Percentiles rank a stretch among this genome's conserved stretches.
Evolutionary conservation across 2,113 vertebrate species (phyloP).

Genomic region (Cinclus mexicanus): DNA sequence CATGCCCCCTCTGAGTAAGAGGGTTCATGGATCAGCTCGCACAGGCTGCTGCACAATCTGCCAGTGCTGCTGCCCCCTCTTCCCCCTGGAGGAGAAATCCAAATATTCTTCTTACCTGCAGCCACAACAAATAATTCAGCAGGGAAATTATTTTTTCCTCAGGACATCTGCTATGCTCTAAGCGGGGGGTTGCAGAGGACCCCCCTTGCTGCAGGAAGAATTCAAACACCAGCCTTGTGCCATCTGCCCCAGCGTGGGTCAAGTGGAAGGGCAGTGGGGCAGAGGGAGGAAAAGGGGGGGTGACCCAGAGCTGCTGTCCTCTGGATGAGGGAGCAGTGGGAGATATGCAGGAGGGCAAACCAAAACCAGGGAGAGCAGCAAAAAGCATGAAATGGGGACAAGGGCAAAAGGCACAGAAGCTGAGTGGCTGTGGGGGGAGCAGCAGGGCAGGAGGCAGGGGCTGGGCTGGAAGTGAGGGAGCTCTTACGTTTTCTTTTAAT

Average conservation of each 20-base stretch:
- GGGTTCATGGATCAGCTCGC: background rate
- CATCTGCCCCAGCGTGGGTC: background rate
- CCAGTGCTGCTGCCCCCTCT: background rate
- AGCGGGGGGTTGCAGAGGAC: background rate
- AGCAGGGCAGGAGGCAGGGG: conserved; percentile 44
- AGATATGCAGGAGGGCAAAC: background rate
- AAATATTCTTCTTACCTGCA: background rate
- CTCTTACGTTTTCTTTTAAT: conserved; percentile 93
- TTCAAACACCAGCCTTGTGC: background rate
- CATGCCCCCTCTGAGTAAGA: accelerated
- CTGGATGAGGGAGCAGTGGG: background rate
- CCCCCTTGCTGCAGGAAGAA: background rate
- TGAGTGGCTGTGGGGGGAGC: conserved; percentile 36
- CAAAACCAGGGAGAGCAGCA: background rate
- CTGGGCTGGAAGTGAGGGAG: conserved; percentile 39
- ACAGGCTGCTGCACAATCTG: background rate
- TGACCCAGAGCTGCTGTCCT: background rate
- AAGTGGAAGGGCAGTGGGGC: background rate
- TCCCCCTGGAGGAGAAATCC: background rate
- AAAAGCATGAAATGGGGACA: background rate
- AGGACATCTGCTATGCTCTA: background rate
- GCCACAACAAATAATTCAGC: background rate
- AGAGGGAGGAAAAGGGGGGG: background rate
- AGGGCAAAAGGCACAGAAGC: conserved; percentile 1
- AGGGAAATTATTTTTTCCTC: background rate